These are phyloP conservation scores for Hedya salicella DNA, from an alignment of 2,888 invertebrate genomes.

Conservation along the genomic window DNA sequence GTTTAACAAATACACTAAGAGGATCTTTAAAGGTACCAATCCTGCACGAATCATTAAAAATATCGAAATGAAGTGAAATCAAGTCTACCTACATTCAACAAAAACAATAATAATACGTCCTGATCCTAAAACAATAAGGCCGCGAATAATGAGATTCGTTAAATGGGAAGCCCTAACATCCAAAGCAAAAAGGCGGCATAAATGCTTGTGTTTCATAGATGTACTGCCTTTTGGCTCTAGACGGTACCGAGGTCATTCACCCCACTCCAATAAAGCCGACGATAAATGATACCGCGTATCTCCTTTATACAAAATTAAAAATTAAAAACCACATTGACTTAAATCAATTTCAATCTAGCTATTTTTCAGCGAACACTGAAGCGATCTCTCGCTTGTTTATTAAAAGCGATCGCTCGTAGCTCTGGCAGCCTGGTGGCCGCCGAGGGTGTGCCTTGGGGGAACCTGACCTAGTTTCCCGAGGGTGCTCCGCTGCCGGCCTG, in stretches of 20 bases:
- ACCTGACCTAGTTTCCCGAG: conserved; percentile 77
- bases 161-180: background rate
- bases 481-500: conserved; percentile 65
- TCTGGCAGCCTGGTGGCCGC: conserved; percentile 63
- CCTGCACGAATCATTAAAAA: background rate
- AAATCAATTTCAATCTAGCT: conserved; percentile 1
- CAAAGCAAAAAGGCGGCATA: background rate
- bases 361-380: background rate
- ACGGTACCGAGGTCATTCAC: conserved; percentile 15
- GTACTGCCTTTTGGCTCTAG: background rate
- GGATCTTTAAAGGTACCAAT: too few relatives aligned
- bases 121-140: conserved; percentile 37
- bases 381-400: conserved; percentile 45
- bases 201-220: background rate
- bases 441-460: conserved; percentile 68
- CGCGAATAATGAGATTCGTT: conserved; percentile 1
- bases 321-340: background rate
- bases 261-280: background rate
- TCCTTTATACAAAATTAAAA: conserved; percentile 1
- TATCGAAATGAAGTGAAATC: background rate
- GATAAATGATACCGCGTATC: background rate
- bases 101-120: background rate
- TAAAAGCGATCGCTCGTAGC: conserved; percentile 49
- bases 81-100: background rate
- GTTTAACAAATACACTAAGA: too few relatives aligned